These are phyloP conservation scores for Takifugu flavidus DNA, from an alignment of 2,113 vertebrate species.

Conservation along the genomic window DNA sequence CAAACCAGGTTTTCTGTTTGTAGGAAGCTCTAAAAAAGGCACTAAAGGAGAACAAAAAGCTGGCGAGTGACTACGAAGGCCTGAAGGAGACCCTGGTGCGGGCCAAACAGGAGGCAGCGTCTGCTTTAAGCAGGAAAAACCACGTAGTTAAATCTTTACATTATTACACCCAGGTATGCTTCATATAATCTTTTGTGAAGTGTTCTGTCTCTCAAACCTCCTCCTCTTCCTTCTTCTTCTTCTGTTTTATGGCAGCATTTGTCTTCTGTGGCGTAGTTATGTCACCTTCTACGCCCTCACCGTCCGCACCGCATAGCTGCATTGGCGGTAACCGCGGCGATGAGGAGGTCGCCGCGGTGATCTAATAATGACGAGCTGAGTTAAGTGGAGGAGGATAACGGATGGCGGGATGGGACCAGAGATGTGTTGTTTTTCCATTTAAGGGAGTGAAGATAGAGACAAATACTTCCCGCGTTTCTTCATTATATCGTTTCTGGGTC, in stretches of 20 bases:
- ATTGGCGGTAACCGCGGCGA: slow-evolving; percentile 45
- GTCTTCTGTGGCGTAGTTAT: background rate
- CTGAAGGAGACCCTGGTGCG: slow-evolving; percentile 55
- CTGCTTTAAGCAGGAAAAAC: slow-evolving; percentile 49
- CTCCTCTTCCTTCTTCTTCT: slow-evolving; percentile 1
- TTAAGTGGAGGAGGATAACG: slow-evolving; percentile 69
- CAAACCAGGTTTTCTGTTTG: slow-evolving; percentile 1
- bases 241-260: background rate
- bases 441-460: slow-evolving; percentile 54
- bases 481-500: slow-evolving; percentile 33
- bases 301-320: slow-evolving; percentile 12
- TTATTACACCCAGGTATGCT: slow-evolving; percentile 63
- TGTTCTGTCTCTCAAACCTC: background rate
- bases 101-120: slow-evolving; percentile 47
- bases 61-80: slow-evolving; percentile 50
- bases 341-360: slow-evolving; percentile 63
- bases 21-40: slow-evolving; percentile 50
- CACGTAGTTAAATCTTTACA: slow-evolving; percentile 31
- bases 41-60: slow-evolving; percentile 51
- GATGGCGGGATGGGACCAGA: slow-evolving; percentile 64
- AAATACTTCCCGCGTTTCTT: slow-evolving; percentile 38
- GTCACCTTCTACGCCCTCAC: background rate
- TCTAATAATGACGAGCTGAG: slow-evolving; percentile 69
- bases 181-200: slow-evolving; percentile 6
- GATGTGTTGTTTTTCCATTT: slow-evolving; percentile 53